phyloP scores from a whole-genome alignment of 2,888 invertebrate genomes.

The Drosophila gaucha region DNA sequence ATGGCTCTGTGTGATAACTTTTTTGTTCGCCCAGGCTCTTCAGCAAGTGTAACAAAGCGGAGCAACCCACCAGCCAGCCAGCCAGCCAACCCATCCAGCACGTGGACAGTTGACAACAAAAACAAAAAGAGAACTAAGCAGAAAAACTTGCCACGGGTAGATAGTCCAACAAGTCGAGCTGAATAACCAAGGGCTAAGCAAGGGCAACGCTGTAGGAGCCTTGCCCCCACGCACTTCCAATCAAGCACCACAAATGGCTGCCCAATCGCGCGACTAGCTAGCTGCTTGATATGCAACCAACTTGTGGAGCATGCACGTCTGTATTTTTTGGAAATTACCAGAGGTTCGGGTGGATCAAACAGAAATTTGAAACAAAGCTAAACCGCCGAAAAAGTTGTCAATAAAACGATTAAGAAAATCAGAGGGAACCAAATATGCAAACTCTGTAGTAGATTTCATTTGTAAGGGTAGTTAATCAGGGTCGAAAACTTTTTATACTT shows the following conservation, averaged over 20 bases:
- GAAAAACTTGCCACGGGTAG: conserved; percentile 33
- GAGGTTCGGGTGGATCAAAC: background rate
- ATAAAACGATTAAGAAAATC: background rate
- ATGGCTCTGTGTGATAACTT: conserved; percentile 17
- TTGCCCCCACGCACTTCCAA: background rate
- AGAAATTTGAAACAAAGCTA: background rate
- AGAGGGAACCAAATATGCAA: background rate
- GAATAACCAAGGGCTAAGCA: background rate
- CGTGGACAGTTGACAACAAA: conserved; percentile 1
- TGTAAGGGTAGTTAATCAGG: no score
- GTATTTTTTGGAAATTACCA: conserved; percentile 15
- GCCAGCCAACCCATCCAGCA: background rate
- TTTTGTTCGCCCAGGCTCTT: conserved; percentile 25
- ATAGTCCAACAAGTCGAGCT: conserved; percentile 7
- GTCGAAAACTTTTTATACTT: no score
- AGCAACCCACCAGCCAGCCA: conserved; percentile 5
- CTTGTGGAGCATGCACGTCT: conserved; percentile 26
- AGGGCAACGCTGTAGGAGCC: background rate
- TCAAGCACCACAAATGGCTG: conserved; percentile 20
- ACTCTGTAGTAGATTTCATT: no score
- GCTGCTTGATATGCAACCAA: conserved; percentile 13
- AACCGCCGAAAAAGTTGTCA: background rate
- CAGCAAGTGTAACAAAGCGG: conserved; percentile 29
- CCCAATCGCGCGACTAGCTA: conserved; percentile 23
- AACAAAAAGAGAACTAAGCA: background rate